Evolutionary conservation across 2,113 vertebrate species (phyloP), one percentile per base, ranked within the genome.

Genomic region (Mugil cephalus): DNA sequence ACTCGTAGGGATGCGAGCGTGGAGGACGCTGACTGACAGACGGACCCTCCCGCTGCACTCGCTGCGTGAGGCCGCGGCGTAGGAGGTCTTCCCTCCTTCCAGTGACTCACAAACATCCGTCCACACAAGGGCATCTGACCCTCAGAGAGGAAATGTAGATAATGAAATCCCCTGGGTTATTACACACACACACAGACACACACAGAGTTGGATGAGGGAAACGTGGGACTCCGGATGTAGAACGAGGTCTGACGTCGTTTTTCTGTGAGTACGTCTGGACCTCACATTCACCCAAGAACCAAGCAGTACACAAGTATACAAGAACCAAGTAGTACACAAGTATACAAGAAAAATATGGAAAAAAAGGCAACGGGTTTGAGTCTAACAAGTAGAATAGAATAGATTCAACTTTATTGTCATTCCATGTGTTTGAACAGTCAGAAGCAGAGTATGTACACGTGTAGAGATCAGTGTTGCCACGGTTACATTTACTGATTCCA

Each of bases 21-120:
- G 77, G 77, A 56, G 78, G 65, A 78, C 38, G 55, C 76, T 79
- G 88, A 87, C 52, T 79, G 77, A 80, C 79, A 77, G 66, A 58
- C 70, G 50, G 73, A 79, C 54, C 65, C 71, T 74, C 36, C 51
- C 19, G 51, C 74, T 62, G 65, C 21, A 66, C 56, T 42, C 47
- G 67, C 63, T 45, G 36, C 43, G 24, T 5, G 24, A 62, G 34
- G 69, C 67, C 64, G 21, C 54, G 60, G 35, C 47, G 71, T 63
- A 38, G 77, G 61, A 81, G 77, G 75, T 74, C 63, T 77, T 76
- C 68, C 83, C 77, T 71, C 30, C 69, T 50, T 68, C 55, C 69
- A 46, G 17, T 82, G 82, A 88, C 46, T 87, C 85, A 79, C 34
- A 48, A 39, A 48, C 19, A 65, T 77, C 35, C 58, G 61, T 42